Base-by-base conservation (phyloP, 1,140 invertebrate species). In the Scaptomyza pallida region DNA sequence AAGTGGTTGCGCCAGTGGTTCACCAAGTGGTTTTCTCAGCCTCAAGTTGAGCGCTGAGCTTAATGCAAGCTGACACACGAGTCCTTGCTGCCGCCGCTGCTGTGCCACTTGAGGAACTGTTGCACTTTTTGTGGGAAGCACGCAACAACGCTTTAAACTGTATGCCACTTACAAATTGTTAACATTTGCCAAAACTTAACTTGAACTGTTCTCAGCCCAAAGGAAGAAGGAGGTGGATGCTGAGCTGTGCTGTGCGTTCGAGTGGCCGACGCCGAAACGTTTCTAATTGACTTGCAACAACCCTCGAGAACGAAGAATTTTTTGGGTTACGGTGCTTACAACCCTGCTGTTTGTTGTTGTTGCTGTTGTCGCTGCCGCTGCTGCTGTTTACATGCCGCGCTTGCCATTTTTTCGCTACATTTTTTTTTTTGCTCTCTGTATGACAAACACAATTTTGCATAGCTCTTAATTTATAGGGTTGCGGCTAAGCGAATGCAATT, bases 31-130 rank as follows among this genome's bases (percentile, higher is more conserved):
- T 16, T 35, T 21, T 41, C 26, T 23, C 19, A 16, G 8, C n/a
- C 50, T 65, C 55, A 44, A 57, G 55, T 30, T 23, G 21, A 15
- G 56, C 47, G 40, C 47, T 86, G 77, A 85, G 73, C 57, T 62
- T 86, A 86, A 86, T 86, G 82, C 78, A 55, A 86, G 78, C 82
- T 86, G 81, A 86, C 81, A 81, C 81, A 77, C 74, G 81, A 72
- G 44, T 61, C 62, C 61, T 30, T 30, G 48, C 12, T 19, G 16
- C 19, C 43, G n/a, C 5, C 12, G 44, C 26, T 35, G 16, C 9
- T 43, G 19, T 26, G 41, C 41, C 55, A 52, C 57, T 61, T 47
- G 26, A 81, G 77, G 64, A 78, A 86, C 81, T 86, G 81, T 86
- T 86, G 81, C 81, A 86, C 78, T 86, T 75, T 78, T 15, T 76